Evolutionary conservation across 2,797 vertebrate genomes (phyloP), one percentile per base, ranked within the genome.

Genomic region (Tarsius wallacei): DNA sequence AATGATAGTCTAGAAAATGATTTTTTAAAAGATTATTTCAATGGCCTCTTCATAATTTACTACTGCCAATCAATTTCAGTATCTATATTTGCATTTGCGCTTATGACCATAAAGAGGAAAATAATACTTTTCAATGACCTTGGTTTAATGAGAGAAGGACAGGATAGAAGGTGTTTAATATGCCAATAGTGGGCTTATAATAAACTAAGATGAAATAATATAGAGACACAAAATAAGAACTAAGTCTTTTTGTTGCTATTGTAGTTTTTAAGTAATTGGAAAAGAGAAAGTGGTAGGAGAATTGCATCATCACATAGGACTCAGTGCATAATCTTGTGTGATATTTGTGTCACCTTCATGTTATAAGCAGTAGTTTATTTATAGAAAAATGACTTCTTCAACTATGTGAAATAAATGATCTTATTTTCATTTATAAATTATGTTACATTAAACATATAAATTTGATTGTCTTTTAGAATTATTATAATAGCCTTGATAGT

Each of bases 391-490:
- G 19, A 61, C 55, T 81, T 77, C 26, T 61, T 71, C 13, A 71
- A 17, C 68, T 28, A 71, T 31, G 17, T 76, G 11, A 87, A 89
- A 81, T 74, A 85, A 59, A 88, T 93, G 2, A 64, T 71, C 13
- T 42, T 49, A 59, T 77, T 93, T 97, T 51, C 2, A 42, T 93
- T 87, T 91, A 0, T 51, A 61, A 90, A 87, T 88, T 94, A 2
- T 64, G 8, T 90, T 85, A 3, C 16, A 63, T 55, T 66, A 57
- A 51, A 68, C 11, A 6, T 73, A 77, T 21, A 77, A 70, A 87
- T 63, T 49, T 33, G 1, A 82, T 78, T 89, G 53, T 8, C 31
- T 80, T 91, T 95, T 64, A 57, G 19, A 86, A 4, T 74, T 71
- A 42, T 4, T n/a, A 71, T 66, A 15, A 63, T 42, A 92, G 2